Evolutionary conservation across 2,113 vertebrate genomes (phyloP), one percentile per base, ranked within the genome.

Genomic region (Craseonycteris thonglongyai): DNA sequence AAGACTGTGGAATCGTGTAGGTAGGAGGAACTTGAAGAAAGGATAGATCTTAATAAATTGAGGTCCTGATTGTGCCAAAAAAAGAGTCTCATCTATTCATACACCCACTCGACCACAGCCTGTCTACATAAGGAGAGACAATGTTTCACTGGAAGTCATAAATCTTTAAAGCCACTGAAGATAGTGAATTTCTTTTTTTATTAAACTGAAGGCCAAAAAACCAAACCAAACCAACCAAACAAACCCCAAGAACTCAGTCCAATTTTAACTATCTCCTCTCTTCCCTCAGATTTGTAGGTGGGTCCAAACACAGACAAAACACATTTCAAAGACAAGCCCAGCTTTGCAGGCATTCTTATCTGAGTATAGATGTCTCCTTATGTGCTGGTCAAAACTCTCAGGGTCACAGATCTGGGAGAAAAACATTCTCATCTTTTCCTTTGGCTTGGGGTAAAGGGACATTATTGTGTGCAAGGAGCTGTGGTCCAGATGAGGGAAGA

Each of bases 101-200:
- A 35, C 35, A 5, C n/a, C n/a, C 2, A 16, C 14, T 40, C 24
- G 72, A 71, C 68, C 28, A 49, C 0, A 58, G 45, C 26, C 74
- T 76, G 21, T 58, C 51, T 74, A 81, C 1, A 89, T 54, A 75
- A 90, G 85, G 56, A 96, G 38, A 95, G 95, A 63, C 47, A 38
- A 42, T 93, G 90, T 78, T 83, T 92, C 90, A 92, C 88, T 95
- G 76, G 96, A 91, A 79, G 87, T 74, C 66, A 90, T 90, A 91
- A 94, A 92, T 90, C 58, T 90, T 95, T 86, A 68, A 97, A 96
- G 80, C 10, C 72, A 72, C 58, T 94, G 81, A 54, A 24, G 75
- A 92, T 49, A 96, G 97, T 63, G 26, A 71, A 86, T 3, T 97
- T 95, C 47, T 82, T 96, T 96, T 91, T 92, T 76, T 63, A 78